phyloP scores from a whole-genome alignment of 1,140 invertebrate species.

The Plodia interpunctella region DNA sequence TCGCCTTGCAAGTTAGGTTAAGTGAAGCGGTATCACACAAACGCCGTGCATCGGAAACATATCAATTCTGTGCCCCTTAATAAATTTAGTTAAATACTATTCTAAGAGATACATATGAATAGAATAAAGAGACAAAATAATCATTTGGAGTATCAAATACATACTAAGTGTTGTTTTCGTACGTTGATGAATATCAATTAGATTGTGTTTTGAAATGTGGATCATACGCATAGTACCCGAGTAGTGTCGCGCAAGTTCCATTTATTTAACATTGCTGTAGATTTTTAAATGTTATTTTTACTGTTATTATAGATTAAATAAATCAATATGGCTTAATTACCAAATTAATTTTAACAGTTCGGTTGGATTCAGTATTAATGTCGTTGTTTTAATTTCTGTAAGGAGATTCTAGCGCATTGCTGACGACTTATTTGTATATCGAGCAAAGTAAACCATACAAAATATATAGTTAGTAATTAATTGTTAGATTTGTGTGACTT shows the following conservation, averaged over 20 bases:
- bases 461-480: slow-evolving; percentile 76
- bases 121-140: slow-evolving; percentile 71
- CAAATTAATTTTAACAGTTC: slow-evolving; percentile 66
- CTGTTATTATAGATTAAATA: slow-evolving; percentile 58
- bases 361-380: slow-evolving; percentile 74
- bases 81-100: slow-evolving; percentile 73
- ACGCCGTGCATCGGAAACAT: slow-evolving; percentile 78
- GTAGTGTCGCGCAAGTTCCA: slow-evolving; percentile 60
- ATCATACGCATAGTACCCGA: slow-evolving; percentile 54
- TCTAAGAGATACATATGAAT: slow-evolving; percentile 75
- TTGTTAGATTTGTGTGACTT: slow-evolving; percentile 76
- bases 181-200: slow-evolving; percentile 48
- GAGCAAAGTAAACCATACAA: slow-evolving; percentile 73
- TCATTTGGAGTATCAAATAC: slow-evolving; percentile 72
- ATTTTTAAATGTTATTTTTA: slow-evolving; percentile 55
- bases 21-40: slow-evolving; percentile 76
- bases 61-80: slow-evolving; percentile 79
- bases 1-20: slow-evolving; percentile 77
- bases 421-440: slow-evolving; percentile 71
- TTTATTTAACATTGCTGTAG: slow-evolving; percentile 53
- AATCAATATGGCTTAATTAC: slow-evolving; percentile 68
- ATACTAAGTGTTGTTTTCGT: slow-evolving; percentile 70
- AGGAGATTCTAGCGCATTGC: slow-evolving; percentile 51
- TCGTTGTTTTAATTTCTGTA: slow-evolving; percentile 50
- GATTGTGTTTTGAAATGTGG: slow-evolving; percentile 45